Base-by-base conservation (phyloP, 2,888 invertebrate species). In the Scaptomyza reducta region DNA sequence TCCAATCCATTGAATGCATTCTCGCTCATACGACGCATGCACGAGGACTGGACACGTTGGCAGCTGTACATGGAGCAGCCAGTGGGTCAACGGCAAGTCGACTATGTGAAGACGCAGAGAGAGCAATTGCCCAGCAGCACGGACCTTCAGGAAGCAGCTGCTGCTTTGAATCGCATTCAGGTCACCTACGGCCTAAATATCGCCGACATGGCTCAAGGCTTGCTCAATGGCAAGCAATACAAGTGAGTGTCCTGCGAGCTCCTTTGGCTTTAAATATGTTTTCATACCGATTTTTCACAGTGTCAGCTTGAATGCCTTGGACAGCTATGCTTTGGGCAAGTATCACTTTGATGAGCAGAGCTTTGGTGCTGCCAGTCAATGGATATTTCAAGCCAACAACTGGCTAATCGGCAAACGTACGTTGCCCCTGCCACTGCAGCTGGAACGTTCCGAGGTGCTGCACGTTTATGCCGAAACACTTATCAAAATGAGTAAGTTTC, bases 121-220 rank as follows among this genome's bases (percentile, higher is more conserved):
- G 9, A 51, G 0, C 47, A 77, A 4, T 57, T 88, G 91, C 98
- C 98, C 0, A 95, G 95, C 0, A 94, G 95, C 63, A 98, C 98
- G 89, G 99, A 99, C 91, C 92, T 99, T 65, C 95, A 95, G 70
- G 99, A 99, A 0, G 98, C 98, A 10, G 98, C 98, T 3, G 95
- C 95, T 41, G 99, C 98, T 4, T 93, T 99, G 46, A 95, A 97
- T 69, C 94, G 99, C 44, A 93, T 99, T 5, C 98, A 99, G 90
- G 95, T 95, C 77, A 98, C 98, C 0, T 99, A 99, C 91, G 94
- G 95, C 73, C 92, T 99, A 35, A 95, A 96, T 55, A 95, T 97
- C 0, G 93, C 94, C 0, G 96, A 97, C 41, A 94, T 99, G 66
- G 96, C 96, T 2, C 92, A 94, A 50, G 99, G 99, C 1, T 93